Evolutionary conservation across 2,888 invertebrate species (phyloP).

Genomic region (Oasisia sp.): DNA sequence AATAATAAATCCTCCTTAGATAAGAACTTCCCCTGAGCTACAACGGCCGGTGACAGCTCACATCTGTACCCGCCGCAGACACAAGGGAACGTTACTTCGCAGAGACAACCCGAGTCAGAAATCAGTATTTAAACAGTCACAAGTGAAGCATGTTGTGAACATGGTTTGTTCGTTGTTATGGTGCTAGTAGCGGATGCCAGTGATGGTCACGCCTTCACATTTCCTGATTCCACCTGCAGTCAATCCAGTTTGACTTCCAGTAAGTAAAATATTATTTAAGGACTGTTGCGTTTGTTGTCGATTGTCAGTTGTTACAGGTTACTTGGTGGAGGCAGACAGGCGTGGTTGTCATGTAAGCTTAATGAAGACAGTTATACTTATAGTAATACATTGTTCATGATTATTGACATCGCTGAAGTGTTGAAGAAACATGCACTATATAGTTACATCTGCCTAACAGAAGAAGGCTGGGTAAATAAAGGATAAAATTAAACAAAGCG

Average conservation of each 20-base stretch:
- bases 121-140: not conserved
- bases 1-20: constrained; percentile 9
- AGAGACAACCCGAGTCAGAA: not conserved
- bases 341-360: no score
- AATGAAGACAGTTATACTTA: no score
- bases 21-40: constrained; percentile 10
- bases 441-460: not conserved
- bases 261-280: not conserved
- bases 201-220: not conserved
- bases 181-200: not conserved
- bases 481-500: not conserved
- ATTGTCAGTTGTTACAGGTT: not conserved
- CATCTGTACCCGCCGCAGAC: not conserved
- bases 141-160: not conserved
- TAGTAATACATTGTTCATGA: not conserved
- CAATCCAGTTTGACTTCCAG: not conserved
- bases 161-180: not conserved
- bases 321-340: not conserved
- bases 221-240: not conserved
- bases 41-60: not conserved
- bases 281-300: not conserved
- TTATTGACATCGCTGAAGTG: not conserved
- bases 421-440: not conserved
- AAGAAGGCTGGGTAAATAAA: not conserved
- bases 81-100: not conserved